Conservation (phyloP, 2,797 vertebrate genomes). For the Paedocypris micromegethes region DNA sequence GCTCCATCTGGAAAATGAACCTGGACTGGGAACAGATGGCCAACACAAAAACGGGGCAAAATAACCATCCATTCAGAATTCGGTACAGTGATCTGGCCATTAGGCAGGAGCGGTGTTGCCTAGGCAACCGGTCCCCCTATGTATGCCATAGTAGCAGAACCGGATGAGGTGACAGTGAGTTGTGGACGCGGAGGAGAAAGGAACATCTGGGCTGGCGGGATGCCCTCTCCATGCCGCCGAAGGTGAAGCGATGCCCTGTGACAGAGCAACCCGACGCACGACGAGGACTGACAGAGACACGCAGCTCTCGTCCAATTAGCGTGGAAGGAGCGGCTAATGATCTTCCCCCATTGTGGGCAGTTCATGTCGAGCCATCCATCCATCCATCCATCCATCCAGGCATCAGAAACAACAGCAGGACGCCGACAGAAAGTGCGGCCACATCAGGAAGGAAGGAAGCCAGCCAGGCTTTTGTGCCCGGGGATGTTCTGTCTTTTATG, state of each 20-base stretch:
- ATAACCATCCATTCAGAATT: slow-evolving; percentile 74
- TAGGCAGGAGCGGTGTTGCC: slow-evolving; percentile 67
- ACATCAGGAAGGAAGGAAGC: slow-evolving; percentile 30
- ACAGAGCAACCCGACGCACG: slow-evolving; percentile 71
- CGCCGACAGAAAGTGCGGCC: slow-evolving; percentile 33
- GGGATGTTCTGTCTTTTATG: slow-evolving; percentile 27
- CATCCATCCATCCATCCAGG: slow-evolving; percentile 32
- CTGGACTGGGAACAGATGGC: slow-evolving; percentile 71
- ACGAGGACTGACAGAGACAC: slow-evolving; percentile 68
- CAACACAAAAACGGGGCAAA: slow-evolving; percentile 62
- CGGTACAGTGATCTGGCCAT: slow-evolving; percentile 67
- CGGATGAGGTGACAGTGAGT: slow-evolving; percentile 69
- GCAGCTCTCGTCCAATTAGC: slow-evolving; percentile 60
- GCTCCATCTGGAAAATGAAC: slow-evolving; percentile 36
- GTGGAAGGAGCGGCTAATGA: slow-evolving; percentile 62
- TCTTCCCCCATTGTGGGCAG: slow-evolving; percentile 57
- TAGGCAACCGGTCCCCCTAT: slow-evolving; percentile 66
- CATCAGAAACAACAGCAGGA: slow-evolving; percentile 54
- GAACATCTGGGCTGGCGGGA: slow-evolving; percentile 75
- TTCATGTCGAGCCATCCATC: slow-evolving; percentile 51
- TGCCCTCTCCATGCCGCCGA: slow-evolving; percentile 57
- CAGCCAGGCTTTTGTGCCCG: slow-evolving; percentile 24
- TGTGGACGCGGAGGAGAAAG: slow-evolving; percentile 65
- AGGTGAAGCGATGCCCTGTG: slow-evolving; percentile 54
- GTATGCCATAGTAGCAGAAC: slow-evolving; percentile 61